These are phyloP conservation scores for Gymnoscelis rufifasciata DNA, from an alignment of 2,888 invertebrate genomes.

Conservation along the genomic window DNA sequence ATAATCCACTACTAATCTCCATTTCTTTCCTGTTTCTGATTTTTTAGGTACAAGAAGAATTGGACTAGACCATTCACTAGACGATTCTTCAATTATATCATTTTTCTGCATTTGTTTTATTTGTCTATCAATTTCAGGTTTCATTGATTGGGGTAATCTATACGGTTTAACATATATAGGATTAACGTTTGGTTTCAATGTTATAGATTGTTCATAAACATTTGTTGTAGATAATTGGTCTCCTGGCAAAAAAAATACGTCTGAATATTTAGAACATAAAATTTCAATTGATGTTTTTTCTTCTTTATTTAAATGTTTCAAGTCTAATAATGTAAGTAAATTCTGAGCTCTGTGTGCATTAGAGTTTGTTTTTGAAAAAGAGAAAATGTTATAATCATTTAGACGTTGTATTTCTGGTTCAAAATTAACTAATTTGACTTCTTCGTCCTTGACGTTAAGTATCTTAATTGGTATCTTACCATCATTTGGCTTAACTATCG, in stretches of 20 bases:
- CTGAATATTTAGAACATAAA: slow-evolving; percentile 26
- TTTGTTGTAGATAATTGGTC: slow-evolving; percentile 23
- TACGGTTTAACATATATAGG: slow-evolving; percentile 26
- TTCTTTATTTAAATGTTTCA: background rate
- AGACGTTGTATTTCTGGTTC: background rate
- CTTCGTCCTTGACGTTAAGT: background rate
- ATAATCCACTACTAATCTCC: slow-evolving; percentile 28
- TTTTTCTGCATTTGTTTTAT: slow-evolving; percentile 22
- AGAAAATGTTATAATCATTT: background rate
- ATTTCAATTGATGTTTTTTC: slow-evolving; percentile 13
- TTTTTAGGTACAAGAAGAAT: slow-evolving; percentile 30
- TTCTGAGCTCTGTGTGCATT: background rate
- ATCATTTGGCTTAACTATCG: background rate
- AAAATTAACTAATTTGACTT: background rate
- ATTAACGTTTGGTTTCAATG: slow-evolving; percentile 14
- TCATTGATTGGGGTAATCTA: slow-evolving; percentile 22
- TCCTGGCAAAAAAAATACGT: slow-evolving; percentile 25
- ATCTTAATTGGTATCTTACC: background rate
- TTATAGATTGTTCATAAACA: slow-evolving; percentile 21
- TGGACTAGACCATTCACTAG: slow-evolving; percentile 27
- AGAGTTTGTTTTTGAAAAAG: background rate
- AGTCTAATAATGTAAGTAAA: background rate
- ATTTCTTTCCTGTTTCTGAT: slow-evolving; percentile 19
- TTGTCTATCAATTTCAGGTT: slow-evolving; percentile 23
- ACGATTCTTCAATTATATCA: slow-evolving; percentile 19